Percentiles rank a stretch among this genome's conserved stretches.
These are phyloP conservation scores for Clarias laeviceps DNA, from an alignment of 2,797 vertebrate genomes.

Conservation along the genomic window DNA sequence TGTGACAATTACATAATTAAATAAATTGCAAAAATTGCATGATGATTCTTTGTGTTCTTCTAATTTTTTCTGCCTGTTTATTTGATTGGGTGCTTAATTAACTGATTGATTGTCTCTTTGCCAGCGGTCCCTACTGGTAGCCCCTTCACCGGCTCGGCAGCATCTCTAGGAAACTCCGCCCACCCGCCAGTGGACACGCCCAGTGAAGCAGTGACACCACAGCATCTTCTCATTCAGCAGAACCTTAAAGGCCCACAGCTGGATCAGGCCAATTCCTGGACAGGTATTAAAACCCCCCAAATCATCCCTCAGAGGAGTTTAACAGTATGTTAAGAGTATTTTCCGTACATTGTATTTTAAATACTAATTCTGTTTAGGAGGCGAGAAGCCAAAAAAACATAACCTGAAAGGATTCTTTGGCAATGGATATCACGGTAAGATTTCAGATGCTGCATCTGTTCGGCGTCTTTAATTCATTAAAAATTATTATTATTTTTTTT, in stretches of 20 bases:
- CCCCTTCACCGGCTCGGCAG: constrained; percentile 51
- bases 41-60: background rate
- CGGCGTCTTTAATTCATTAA: background rate
- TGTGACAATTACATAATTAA: background rate
- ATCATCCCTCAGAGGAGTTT: background rate
- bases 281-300: constrained; percentile 21
- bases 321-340: background rate
- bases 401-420: constrained; percentile 76
- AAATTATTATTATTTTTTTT: no score
- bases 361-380: constrained; percentile 57
- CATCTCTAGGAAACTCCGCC: constrained; percentile 40
- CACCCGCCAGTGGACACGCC: constrained; percentile 47
- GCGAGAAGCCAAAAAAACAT: constrained; percentile 70
- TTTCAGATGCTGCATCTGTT: background rate
- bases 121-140: constrained; percentile 55
- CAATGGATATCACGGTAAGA: constrained; percentile 73
- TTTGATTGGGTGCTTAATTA: background rate
- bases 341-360: background rate
- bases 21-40: no score
- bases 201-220: constrained; percentile 51
- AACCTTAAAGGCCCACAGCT: constrained; percentile 77
- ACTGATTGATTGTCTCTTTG: constrained; percentile 50
- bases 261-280: constrained; percentile 60
- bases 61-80: no score
- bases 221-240: constrained; percentile 74